phyloP scores from a whole-genome alignment of 2,113 vertebrate species.

The Toxostoma redivivum region DNA sequence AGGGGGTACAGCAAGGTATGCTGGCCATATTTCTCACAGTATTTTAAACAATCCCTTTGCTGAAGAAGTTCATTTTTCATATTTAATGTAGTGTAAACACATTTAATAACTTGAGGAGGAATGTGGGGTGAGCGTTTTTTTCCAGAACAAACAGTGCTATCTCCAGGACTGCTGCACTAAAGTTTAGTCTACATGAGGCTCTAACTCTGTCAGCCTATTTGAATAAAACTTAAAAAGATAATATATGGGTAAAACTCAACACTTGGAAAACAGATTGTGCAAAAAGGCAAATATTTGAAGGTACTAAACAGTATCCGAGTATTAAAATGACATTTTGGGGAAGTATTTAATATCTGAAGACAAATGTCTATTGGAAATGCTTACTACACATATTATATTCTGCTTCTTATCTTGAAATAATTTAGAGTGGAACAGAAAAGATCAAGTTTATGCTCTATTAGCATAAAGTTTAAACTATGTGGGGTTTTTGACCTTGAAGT shows the following conservation, averaged over 20 bases:
- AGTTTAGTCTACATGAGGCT: slow-evolving; percentile 52
- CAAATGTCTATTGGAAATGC: slow-evolving; percentile 56
- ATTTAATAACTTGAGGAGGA: slow-evolving; percentile 50
- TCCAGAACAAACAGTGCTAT: slow-evolving; percentile 59
- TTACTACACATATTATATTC: slow-evolving; percentile 54
- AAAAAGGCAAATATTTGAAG: slow-evolving; percentile 64
- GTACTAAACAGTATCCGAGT: slow-evolving; percentile 54
- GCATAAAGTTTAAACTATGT: slow-evolving; percentile 64
- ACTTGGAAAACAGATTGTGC: slow-evolving; percentile 23
- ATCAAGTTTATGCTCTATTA: slow-evolving; percentile 67
- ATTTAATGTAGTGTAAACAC: slow-evolving; percentile 64
- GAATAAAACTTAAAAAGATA: slow-evolving; percentile 56
- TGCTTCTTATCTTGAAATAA: slow-evolving; percentile 64
- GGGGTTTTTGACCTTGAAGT: slow-evolving; percentile 60
- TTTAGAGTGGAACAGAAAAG: slow-evolving; percentile 52
- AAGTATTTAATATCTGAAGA: slow-evolving; percentile 64
- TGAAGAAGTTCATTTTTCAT: slow-evolving; percentile 55
- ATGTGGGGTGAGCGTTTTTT: slow-evolving; percentile 32
- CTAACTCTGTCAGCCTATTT: slow-evolving; percentile 36
- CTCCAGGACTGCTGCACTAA: slow-evolving; percentile 5
- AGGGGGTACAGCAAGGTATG: background rate
- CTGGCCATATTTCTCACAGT: background rate
- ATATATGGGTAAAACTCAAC: slow-evolving; percentile 39
- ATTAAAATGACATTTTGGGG: slow-evolving; percentile 60
- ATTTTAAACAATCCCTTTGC: slow-evolving; percentile 24